phyloP scores from a whole-genome alignment of 2,113 vertebrate species.

The Taxidea taxus region DNA sequence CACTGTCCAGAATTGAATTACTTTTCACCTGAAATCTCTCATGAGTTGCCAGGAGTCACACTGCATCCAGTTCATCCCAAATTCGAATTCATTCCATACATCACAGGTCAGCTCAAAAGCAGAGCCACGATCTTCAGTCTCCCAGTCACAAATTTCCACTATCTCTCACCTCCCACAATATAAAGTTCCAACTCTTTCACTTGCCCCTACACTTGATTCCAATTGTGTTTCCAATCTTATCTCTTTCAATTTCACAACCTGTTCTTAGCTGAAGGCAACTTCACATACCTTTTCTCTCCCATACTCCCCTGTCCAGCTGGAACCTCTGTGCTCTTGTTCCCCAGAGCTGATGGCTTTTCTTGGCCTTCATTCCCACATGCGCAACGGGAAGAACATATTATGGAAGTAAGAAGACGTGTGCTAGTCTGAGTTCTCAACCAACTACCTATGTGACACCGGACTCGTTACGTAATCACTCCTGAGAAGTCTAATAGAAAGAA shows the following conservation, averaged over 20 bases:
- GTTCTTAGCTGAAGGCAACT: not conserved
- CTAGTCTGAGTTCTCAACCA: not conserved
- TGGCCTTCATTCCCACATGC: not conserved
- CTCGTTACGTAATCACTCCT: not conserved
- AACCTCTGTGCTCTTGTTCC: not conserved
- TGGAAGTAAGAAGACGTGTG: not conserved
- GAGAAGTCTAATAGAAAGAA: not conserved
- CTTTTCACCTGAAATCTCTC: not conserved
- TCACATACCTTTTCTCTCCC: not conserved
- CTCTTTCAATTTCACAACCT: not conserved
- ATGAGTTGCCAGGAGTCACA: not conserved
- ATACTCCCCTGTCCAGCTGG: not conserved
- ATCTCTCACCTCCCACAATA: not conserved
- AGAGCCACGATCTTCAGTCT: not conserved
- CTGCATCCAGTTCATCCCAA: not conserved
- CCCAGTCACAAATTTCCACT: not conserved
- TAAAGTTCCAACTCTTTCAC: not conserved
- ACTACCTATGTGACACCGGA: not conserved
- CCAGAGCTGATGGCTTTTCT: not conserved
- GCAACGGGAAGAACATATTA: not conserved
- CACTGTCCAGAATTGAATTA: not conserved
- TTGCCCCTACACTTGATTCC: not conserved
- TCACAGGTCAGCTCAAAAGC: not conserved
- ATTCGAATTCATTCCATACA: not conserved
- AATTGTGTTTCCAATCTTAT: not conserved